Evolutionary conservation across 2,113 vertebrate species (phyloP), one percentile per base, ranked within the genome.

Genomic region (human): DNA sequence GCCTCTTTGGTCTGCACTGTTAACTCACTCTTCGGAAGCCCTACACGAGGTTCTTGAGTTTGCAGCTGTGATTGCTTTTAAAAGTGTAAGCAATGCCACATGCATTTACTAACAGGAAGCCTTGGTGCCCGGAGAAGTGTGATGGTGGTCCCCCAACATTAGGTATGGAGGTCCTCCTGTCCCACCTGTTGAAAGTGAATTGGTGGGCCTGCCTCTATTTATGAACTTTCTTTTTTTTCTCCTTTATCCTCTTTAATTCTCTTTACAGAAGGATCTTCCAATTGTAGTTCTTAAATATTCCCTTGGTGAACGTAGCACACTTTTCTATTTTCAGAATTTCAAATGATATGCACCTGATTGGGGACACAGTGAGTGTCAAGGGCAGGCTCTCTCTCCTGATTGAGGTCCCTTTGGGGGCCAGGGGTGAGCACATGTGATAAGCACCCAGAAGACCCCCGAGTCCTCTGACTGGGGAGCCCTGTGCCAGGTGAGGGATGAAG

Each of bases 21-120:
- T 14, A 2, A 27, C 43, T 1, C 0, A 18, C 38, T 30, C 57
- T 40, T 8, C 18, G 25, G 43, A 35, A 9, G 0, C 48, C 14
- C 9, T 52, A 22, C 50, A 0, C 0, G 0, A 16, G 18, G 32
- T 7, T 45, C 32, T 11, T 32, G 8, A 0, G 13, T 32, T 10
- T 3, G 40, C 20, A 9, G 30, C 48, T 8, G 3, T 5, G 20
- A 0, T 55, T 17, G 10, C 40, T 40, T 30, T 16, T 2, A 0
- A 27, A 68, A 52, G 35, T 1, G n/a, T 18, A 8, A 20, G 27
- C 30, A 2, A 0, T 0, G 30, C 66, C 3, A 0, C 6, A 0
- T 4, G 2, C 2, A 0, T 3, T 22, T 8, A 2, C 70, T 17
- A 2, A 52, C 13, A 14, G 43, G 20, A 9, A 66, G 27, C 9